A percentile compares a stretch with the other conserved stretches of the same genome.
phyloP scores from a whole-genome alignment of 1,140 invertebrate genomes.

The Conus betulinus region DNA sequence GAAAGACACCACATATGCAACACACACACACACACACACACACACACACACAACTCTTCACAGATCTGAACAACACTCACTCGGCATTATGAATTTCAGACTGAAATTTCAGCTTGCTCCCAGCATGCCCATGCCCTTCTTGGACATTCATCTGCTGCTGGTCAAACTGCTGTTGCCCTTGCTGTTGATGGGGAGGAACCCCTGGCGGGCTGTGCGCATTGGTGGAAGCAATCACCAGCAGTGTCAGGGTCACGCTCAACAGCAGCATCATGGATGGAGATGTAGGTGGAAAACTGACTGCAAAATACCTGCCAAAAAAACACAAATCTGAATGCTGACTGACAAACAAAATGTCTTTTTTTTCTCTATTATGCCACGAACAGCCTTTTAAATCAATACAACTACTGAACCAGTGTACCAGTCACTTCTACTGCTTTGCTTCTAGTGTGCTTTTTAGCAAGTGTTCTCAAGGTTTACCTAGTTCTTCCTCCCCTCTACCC shows the following conservation, averaged over 20 bases:
- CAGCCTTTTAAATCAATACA: no score
- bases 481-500: no score
- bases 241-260: background rate
- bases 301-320: no score
- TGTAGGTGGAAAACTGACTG: no score
- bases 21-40: no score
- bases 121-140: conserved; percentile 37
- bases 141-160: conserved; percentile 41
- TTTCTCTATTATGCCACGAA: no score
- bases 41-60: no score
- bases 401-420: no score
- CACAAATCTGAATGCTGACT: background rate
- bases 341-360: background rate
- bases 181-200: conserved; percentile 34
- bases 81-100: conserved; percentile 60
- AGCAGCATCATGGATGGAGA: background rate
- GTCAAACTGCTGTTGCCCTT: conserved; percentile 39
- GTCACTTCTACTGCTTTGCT: no score
- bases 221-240: conserved; percentile 17
- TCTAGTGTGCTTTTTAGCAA: no score
- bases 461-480: no score
- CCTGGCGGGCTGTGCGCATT: conserved; percentile 36
- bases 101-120: conserved; percentile 38
- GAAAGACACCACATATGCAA: no score
- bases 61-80: conserved; percentile 43